A percentile compares a stretch with the other conserved stretches of the same genome.
phyloP scores from a whole-genome alignment of 2,888 invertebrate species.

The Drosophila planitibia region DNA sequence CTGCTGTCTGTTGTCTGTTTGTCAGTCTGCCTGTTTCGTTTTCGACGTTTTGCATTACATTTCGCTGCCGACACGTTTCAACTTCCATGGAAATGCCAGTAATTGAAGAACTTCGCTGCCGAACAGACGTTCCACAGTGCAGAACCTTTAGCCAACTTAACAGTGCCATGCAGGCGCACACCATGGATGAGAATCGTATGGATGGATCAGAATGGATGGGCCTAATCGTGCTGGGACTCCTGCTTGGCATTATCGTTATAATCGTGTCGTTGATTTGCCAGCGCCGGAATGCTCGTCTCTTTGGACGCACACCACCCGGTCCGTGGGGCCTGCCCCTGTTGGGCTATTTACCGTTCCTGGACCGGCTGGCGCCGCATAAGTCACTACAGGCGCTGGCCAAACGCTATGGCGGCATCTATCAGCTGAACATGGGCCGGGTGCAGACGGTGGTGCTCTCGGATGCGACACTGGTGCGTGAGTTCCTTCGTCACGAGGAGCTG shows the following conservation, averaged over 20 bases:
- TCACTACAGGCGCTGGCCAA: slow-evolving; percentile 89
- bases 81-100: slow-evolving; percentile 70
- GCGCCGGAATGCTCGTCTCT: slow-evolving; percentile 51
- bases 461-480: slow-evolving; percentile 89
- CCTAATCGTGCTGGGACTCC: slow-evolving; percentile 21
- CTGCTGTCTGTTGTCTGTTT: slow-evolving; percentile 7
- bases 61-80: slow-evolving; percentile 58
- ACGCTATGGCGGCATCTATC: slow-evolving; percentile 91
- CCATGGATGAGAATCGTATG: neutral
- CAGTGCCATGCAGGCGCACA: neutral
- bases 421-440: slow-evolving; percentile 90
- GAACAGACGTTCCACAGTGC: slow-evolving; percentile 58
- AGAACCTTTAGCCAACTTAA: slow-evolving; percentile 3
- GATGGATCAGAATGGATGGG: neutral
- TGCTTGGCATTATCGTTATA: slow-evolving; percentile 35
- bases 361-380: slow-evolving; percentile 89
- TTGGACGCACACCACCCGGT: slow-evolving; percentile 88
- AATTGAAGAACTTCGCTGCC: slow-evolving; percentile 57
- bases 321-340: slow-evolving; percentile 91
- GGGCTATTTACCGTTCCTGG: slow-evolving; percentile 92
- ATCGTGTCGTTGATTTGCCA: slow-evolving; percentile 57
- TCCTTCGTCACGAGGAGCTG: slow-evolving; percentile 90
- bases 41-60: slow-evolving; percentile 10
- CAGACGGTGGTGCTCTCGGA: slow-evolving; percentile 92
- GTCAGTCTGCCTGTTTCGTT: slow-evolving; percentile 21